Evolutionary conservation across 2,797 vertebrate genomes (phyloP).

Genomic region (Anguilla anguilla): DNA sequence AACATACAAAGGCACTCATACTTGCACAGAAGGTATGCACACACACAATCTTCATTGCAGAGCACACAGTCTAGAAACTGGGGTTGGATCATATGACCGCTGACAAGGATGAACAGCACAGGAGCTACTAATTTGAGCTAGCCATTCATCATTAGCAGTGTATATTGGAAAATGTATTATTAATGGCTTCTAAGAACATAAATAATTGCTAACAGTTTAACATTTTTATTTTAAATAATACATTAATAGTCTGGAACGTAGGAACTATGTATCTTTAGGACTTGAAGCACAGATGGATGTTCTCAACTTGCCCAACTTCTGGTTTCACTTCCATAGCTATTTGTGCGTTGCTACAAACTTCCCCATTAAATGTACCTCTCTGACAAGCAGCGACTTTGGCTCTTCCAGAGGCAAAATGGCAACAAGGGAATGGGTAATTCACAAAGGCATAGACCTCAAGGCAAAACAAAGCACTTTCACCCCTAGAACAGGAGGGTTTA

Average conservation of each 20-base stretch:
- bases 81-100: constrained; percentile 51
- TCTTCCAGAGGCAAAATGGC: constrained; percentile 14
- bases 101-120: constrained; percentile 59
- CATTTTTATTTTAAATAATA: constrained; percentile 23
- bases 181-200: constrained; percentile 39
- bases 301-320: neutral
- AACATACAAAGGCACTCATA: constrained; percentile 31
- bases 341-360: constrained; percentile 28
- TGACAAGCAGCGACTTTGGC: constrained; percentile 50
- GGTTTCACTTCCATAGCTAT: constrained; percentile 25
- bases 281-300: neutral
- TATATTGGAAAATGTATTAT: constrained; percentile 45
- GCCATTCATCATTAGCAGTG: constrained; percentile 49
- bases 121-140: constrained; percentile 41
- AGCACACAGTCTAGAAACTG: neutral
- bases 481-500: constrained; percentile 45
- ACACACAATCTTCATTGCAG: constrained; percentile 16
- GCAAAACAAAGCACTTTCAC: constrained; percentile 51
- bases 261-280: neutral
- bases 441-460: constrained; percentile 59
- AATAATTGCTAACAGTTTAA: constrained; percentile 26
- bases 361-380: neutral
- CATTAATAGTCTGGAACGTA: neutral
- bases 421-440: constrained; percentile 50
- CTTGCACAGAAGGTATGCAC: neutral